These are phyloP conservation scores for Panthera uncia DNA, from an alignment of 2,113 vertebrate species.

Conservation along the genomic window DNA sequence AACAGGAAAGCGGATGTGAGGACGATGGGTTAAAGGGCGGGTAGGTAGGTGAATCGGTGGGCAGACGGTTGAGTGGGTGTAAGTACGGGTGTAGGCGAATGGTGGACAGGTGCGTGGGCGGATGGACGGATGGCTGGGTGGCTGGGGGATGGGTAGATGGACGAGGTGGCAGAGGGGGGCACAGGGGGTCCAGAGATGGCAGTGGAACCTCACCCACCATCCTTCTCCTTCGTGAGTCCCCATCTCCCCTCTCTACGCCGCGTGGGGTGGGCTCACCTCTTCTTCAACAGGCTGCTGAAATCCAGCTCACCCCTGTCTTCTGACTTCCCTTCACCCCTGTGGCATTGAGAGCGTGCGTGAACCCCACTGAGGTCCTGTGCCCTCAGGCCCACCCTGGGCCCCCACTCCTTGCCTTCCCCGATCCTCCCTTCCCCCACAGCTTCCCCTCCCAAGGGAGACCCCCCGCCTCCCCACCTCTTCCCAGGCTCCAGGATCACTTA, in stretches of 20 bases:
- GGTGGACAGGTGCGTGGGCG: not conserved
- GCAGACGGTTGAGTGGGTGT: not conserved
- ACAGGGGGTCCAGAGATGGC: not conserved
- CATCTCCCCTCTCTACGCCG: not conserved
- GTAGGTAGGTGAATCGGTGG: not conserved
- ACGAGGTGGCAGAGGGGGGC: not conserved
- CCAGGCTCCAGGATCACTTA: constrained; percentile 82
- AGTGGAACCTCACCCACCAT: not conserved
- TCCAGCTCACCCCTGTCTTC: constrained; percentile 91
- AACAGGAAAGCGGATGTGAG: not conserved
- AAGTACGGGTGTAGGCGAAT: not conserved
- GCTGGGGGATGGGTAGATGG: not conserved
- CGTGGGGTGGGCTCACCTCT: constrained; percentile 84
- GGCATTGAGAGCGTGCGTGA: not conserved
- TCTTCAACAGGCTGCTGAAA: constrained; percentile 93
- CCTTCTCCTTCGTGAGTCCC: not conserved
- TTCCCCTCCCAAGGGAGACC: not conserved
- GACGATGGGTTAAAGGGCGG: not conserved
- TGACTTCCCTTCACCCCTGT: constrained; percentile 85
- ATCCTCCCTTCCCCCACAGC: not conserved
- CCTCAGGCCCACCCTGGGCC: not conserved
- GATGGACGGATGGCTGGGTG: not conserved
- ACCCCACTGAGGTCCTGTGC: not conserved
- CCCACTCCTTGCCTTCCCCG: not conserved
- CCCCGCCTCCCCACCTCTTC: not conserved